Evolutionary conservation across 2,888 invertebrate genomes (phyloP), one percentile per base, ranked within the genome.

Genomic region (Didymodactylos carnosus): DNA sequence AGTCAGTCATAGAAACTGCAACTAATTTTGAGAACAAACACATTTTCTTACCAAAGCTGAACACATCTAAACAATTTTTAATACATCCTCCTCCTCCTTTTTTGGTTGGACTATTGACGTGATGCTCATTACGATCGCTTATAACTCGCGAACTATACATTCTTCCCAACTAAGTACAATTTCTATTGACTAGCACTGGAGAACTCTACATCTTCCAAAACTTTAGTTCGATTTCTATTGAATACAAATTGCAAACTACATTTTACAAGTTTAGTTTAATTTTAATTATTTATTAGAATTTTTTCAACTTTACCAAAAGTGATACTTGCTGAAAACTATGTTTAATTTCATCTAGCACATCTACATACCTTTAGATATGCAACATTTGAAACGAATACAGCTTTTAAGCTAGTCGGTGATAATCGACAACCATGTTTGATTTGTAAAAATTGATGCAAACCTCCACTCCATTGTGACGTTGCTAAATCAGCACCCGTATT

Each of bases 391-490:
- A 77, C 53, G 51, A 75, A 77, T 69, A 76, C 72, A 7, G 77
- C 76, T 14, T 71, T 75, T 13, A 76, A 23, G 13, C 73, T 74
- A 8, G 72, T 40, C 6, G 69, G 43, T 14, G 72, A 72, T 35
- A 77, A 35, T 25, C 70, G 70, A 13, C 76, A 71, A 11, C 41
- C 46, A 49, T 77, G 77, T 69, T 77, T 77, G 8, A 77, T 25
- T 51, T 77, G 77, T 16, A 77, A 19, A 62, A 73, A 76, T 51
- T 77, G 77, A 19, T 77, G 77, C 23, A 77, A 41, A 23, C 77
- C 76, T 23, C 76, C 75, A 19, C 76, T 72, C 77, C 77, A 77
- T 70, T 75, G 73, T 19, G 75, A 78, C 53, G 73, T 72, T 19
- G 49, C 43, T 69, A 77, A 40, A 13, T 77, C 76, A 35, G 75